Evolutionary conservation across 2,113 vertebrate genomes (phyloP).

Genomic region (Saguinus imperator): DNA sequence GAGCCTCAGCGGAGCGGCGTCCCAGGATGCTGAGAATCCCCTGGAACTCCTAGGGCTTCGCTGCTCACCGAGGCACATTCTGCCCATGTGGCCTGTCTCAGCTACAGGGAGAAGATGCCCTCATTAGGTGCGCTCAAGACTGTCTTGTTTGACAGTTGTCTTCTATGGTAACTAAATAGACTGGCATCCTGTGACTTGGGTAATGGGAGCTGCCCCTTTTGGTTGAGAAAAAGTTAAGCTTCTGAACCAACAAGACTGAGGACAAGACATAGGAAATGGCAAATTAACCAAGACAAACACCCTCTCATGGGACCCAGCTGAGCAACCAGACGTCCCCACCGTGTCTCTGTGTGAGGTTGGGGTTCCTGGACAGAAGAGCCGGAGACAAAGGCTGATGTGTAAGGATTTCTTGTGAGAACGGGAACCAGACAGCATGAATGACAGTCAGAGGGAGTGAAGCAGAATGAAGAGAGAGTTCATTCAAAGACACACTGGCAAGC

Average conservation of each 20-base stretch:
- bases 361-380: not conserved
- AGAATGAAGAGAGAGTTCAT: not conserved
- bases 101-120: not conserved
- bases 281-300: not conserved
- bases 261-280: not conserved
- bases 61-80: not conserved
- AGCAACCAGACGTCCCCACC: not conserved
- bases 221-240: not conserved
- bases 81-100: not conserved
- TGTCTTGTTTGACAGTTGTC: not conserved
- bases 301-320: not conserved
- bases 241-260: not conserved
- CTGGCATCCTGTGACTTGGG: not conserved
- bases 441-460: not conserved
- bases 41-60: not conserved
- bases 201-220: not conserved
- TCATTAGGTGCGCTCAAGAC: not conserved
- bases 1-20: not conserved
- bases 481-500: fast-evolving
- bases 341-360: not conserved
- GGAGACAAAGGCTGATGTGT: not conserved
- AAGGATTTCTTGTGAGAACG: not conserved
- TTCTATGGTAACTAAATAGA: not conserved
- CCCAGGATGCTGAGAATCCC: not conserved
- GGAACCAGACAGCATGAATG: not conserved